Evolutionary conservation across 2,888 invertebrate species (phyloP), one percentile per base, ranked within the genome.

Genomic region (Eupeodes latifasciatus): DNA sequence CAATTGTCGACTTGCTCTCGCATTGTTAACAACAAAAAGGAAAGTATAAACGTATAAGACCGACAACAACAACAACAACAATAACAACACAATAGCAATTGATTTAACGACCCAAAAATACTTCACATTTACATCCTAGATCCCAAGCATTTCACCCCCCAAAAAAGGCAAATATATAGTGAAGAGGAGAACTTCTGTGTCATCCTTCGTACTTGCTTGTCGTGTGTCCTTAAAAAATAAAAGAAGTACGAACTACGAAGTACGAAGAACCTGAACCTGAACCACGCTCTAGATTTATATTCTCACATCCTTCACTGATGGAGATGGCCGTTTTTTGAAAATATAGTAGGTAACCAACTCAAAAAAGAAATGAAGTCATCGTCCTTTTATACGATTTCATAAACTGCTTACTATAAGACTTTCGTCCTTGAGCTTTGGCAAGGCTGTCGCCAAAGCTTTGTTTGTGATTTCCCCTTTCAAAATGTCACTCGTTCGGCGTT

Each of bases 21-120:
- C 75, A 75, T 62, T 59, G 19, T 44, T 16, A 64, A 66, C n/a
- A 7, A 61, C 34, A 47, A 27, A 36, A 36, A 57, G 78, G 36
- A 61, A 40, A 40, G 27, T 27, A 27, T 27, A 27, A 40, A 40
- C 9, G 9, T 40, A 40, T 40, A 40, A 40, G 40, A 40, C 40
- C 40, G 9, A 40, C 40, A 40, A 62, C 51, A 77, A 12, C 49
- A 74, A 79, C 55, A 71, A 66, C 66, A 72, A 53, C 36, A 51
- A 66, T 55, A 64, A 84, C 69, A 81, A 78, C 85, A 81, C 81
- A 59, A 72, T 75, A 85, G 44, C 78, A 85, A 88, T 88, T 85
- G 85, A 88, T 85, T 88, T 85, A 85, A 88, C 85, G 81, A 88
- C 88, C 88, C 81, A 74, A 88, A 81, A 88, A 85, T 79, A 78